These are phyloP conservation scores for Stenopsyche tienmushanensis DNA, from an alignment of 1,140 invertebrate genomes.

Conservation along the genomic window DNA sequence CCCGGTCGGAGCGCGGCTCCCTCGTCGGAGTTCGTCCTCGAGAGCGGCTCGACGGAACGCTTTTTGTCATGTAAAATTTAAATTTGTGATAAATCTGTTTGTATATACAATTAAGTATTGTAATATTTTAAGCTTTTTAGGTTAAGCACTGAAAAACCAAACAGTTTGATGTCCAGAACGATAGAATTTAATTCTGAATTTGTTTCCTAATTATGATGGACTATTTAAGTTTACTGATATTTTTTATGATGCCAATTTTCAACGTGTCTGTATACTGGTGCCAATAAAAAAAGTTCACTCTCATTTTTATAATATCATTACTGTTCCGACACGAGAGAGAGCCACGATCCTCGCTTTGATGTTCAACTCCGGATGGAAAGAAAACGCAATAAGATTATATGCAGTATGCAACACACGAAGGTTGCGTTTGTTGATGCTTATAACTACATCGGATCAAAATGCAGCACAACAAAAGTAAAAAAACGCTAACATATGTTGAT, in stretches of 20 bases:
- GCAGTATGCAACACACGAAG: too few species aligned
- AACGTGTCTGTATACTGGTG: background rate
- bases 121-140: background rate
- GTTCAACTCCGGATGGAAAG: too few species aligned
- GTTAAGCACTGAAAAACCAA: background rate
- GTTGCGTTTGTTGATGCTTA: too few species aligned
- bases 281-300: background rate
- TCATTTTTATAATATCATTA: too few species aligned
- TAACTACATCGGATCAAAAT: too few species aligned
- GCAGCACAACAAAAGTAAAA: too few species aligned
- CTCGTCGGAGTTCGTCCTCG: background rate
- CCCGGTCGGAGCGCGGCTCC: too few species aligned
- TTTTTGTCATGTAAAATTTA: background rate
- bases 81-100: background rate
- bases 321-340: too few species aligned
- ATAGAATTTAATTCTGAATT: background rate
- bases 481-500: too few species aligned
- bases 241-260: background rate
- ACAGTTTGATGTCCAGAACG: background rate
- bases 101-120: background rate
- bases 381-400: too few species aligned
- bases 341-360: too few species aligned
- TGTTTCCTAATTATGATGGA: background rate
- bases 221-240: background rate
- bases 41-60: background rate